These are phyloP conservation scores for Mercenaria mercenaria DNA, from an alignment of 1,140 invertebrate species.

Conservation along the genomic window DNA sequence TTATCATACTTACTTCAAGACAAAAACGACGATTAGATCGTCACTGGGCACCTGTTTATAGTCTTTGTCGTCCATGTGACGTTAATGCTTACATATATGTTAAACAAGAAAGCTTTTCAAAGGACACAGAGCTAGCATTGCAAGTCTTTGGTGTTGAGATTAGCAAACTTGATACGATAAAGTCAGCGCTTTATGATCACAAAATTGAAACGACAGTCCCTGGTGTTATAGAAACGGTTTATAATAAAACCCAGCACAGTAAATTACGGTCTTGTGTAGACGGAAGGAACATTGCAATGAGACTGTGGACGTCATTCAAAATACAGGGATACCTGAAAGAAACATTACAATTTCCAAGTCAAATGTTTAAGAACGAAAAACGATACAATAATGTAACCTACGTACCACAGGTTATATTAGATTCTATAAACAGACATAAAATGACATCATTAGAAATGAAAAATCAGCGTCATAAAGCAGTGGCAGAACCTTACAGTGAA, in stretches of 20 bases:
- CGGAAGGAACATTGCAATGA: neutral
- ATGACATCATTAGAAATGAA: conserved; percentile 2
- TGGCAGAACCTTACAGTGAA: neutral
- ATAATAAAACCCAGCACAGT: neutral
- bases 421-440: neutral
- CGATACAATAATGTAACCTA: neutral
- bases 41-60: conserved; percentile 20
- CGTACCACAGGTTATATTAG: neutral
- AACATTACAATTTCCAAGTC: neutral
- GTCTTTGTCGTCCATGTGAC: conserved; percentile 10
- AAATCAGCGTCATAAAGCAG: neutral
- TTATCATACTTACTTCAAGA: neutral
- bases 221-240: neutral
- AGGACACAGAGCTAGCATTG: neutral
- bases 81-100: neutral
- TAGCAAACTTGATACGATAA: neutral
- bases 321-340: conserved; percentile 62
- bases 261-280: no score
- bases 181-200: neutral
- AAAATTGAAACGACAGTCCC: neutral
- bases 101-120: conserved; percentile 29
- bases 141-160: neutral
- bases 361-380: neutral
- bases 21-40: neutral
- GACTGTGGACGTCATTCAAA: conserved; percentile 53